Conservation (phyloP, 2,888 invertebrate genomes). For the Eupithecia tripunctaria region DNA sequence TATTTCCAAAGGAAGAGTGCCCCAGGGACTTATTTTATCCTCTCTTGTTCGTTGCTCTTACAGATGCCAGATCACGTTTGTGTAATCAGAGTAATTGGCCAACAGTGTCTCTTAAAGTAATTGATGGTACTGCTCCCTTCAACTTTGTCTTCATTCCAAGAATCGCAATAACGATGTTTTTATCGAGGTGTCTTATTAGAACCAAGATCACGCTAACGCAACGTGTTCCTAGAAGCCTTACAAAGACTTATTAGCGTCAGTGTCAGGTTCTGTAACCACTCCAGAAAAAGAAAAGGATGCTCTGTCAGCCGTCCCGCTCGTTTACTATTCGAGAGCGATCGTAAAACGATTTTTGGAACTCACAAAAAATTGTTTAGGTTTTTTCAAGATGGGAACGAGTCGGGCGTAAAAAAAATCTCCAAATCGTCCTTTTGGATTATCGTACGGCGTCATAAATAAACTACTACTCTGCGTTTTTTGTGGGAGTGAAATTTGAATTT, state of each 20-base stretch:
- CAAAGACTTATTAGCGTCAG: conserved; percentile 67
- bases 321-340: conserved; percentile 80
- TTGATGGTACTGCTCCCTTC: conserved; percentile 39
- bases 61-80: conserved; percentile 21
- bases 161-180: conserved; percentile 53
- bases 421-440: conserved; percentile 71
- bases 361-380: conserved; percentile 82
- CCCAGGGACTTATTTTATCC: conserved; percentile 28
- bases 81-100: conserved; percentile 37
- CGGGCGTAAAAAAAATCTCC: conserved; percentile 56
- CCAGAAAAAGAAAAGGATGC: conserved; percentile 55
- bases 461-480: conserved; percentile 70
- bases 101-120: conserved; percentile 40
- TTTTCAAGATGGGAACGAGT: conserved; percentile 66
- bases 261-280: conserved; percentile 69
- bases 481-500: conserved; percentile 68
- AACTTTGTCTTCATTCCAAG: conserved; percentile 56
- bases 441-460: conserved; percentile 77
- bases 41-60: conserved; percentile 17
- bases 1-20: conserved; percentile 18
- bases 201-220: conserved; percentile 58
- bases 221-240: conserved; percentile 71
- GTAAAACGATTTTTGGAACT: conserved; percentile 76
- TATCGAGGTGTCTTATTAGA: conserved; percentile 63
- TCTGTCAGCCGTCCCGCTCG: conserved; percentile 56